A percentile compares a stretch with the other conserved stretches of the same genome.
Evolutionary conservation across 2,113 vertebrate species (phyloP).

Genomic region (Lophochroa leadbeateri): DNA sequence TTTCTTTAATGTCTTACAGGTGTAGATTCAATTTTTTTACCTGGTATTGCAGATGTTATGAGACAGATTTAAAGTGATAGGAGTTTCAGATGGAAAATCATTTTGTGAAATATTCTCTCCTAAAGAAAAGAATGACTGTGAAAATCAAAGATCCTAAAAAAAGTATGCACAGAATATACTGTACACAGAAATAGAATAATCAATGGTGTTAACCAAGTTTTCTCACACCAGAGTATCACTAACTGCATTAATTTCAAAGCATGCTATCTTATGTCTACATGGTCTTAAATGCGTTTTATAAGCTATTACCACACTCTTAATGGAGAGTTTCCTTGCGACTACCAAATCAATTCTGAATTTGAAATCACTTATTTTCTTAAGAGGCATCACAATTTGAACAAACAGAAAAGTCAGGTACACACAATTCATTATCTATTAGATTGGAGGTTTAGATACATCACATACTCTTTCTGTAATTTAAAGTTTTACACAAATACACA

Average conservation of each 20-base stretch:
- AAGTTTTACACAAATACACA: not conserved
- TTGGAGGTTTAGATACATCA: not conserved
- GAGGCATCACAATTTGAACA: not conserved
- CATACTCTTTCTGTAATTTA: not conserved
- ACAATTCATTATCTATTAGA: not conserved
- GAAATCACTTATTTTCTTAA: not conserved
- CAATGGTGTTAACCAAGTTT: not conserved
- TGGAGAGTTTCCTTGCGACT: not conserved
- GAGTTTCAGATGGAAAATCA: slow-evolving; percentile 73
- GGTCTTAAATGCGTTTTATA: not conserved
- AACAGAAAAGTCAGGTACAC: not conserved
- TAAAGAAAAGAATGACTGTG: slow-evolving; percentile 69
- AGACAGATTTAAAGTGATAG: slow-evolving; percentile 76
- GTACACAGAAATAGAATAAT: not conserved
- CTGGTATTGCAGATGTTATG: slow-evolving; percentile 77
- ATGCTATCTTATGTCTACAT: not conserved
- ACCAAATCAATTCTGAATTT: not conserved
- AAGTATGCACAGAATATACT: slow-evolving; percentile 15
- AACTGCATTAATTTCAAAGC: not conserved
- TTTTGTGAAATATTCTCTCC: slow-evolving; percentile 74
- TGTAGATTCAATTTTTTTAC: slow-evolving; percentile 65
- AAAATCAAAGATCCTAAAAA: slow-evolving; percentile 55
- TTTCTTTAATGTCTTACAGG: slow-evolving; percentile 15
- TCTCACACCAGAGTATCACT: not conserved
- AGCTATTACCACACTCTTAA: not conserved